Conservation (phyloP, 2,888 invertebrate species). For the Lepeophtheirus nordmannii region DNA sequence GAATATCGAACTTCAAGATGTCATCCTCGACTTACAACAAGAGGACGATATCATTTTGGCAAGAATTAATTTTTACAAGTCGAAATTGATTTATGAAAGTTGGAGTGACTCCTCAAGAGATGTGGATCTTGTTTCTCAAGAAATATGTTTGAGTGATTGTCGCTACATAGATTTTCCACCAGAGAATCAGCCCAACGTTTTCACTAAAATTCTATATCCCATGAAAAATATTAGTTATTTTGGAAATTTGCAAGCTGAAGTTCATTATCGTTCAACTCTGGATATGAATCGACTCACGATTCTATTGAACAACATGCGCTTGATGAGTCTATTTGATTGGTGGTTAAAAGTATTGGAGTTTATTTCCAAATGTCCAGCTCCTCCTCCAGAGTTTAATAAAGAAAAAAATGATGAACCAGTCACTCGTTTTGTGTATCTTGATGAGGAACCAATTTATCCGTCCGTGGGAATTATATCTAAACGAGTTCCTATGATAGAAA, state of each 20-base stretch:
- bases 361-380: conserved; percentile 39
- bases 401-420: neutral
- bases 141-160: conserved; percentile 64
- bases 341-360: conserved; percentile 69
- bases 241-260: conserved; percentile 37
- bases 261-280: conserved; percentile 46
- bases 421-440: neutral
- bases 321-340: conserved; percentile 87
- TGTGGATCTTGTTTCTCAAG: conserved; percentile 78
- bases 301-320: conserved; percentile 78
- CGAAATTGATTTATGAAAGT: conserved; percentile 64
- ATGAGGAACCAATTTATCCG: conserved; percentile 21
- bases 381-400: neutral
- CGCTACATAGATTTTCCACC: conserved; percentile 45
- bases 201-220: conserved; percentile 74
- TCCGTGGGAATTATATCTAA: conserved; percentile 28
- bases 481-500: conserved; percentile 35
- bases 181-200: conserved; percentile 63
- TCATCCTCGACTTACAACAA: conserved; percentile 49
- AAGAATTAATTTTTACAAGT: conserved; percentile 78
- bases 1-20: conserved; percentile 39
- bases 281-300: conserved; percentile 61
- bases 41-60: conserved; percentile 42
- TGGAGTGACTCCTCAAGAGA: conserved; percentile 78
- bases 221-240: conserved; percentile 32